phyloP scores from a whole-genome alignment of 2,888 invertebrate genomes.

The Dioctria linearis region DNA sequence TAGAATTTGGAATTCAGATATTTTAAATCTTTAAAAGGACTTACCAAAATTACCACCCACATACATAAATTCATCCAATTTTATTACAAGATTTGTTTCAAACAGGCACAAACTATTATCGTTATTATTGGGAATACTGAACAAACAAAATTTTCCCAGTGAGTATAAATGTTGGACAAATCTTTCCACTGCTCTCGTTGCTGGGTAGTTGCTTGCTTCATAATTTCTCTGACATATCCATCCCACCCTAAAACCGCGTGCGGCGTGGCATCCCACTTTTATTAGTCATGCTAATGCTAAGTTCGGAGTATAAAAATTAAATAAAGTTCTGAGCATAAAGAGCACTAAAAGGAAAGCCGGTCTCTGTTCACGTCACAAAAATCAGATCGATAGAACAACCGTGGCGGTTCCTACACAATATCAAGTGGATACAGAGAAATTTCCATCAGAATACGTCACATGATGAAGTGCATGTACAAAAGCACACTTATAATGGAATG shows the following conservation, averaged over 20 bases:
- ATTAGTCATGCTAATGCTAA: slow-evolving; percentile 17
- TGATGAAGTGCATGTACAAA: slow-evolving; percentile 30
- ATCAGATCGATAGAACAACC: slow-evolving; percentile 37
- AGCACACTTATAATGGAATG: background rate
- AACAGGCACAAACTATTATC: slow-evolving; percentile 22
- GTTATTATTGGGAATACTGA: slow-evolving; percentile 27
- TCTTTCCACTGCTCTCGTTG: background rate
- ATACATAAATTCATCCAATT: background rate
- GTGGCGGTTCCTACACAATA: slow-evolving; percentile 17
- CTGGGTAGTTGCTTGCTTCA: slow-evolving; percentile 20
- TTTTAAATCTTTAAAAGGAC: too few species aligned
- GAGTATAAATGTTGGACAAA: background rate
- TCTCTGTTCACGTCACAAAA: slow-evolving; percentile 41
- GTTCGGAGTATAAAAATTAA: slow-evolving; percentile 48
- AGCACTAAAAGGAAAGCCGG: slow-evolving; percentile 38
- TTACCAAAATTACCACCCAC: too few species aligned
- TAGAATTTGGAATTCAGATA: too few species aligned
- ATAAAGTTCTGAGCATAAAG: slow-evolving; percentile 24
- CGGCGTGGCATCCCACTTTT: background rate
- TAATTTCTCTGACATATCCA: background rate
- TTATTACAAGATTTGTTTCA: background rate
- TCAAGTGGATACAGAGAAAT: slow-evolving; percentile 14
- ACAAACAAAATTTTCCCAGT: slow-evolving; percentile 37
- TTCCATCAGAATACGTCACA: slow-evolving; percentile 38
- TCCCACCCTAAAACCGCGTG: background rate